Evolutionary conservation across 2,113 vertebrate genomes (phyloP).

Genomic region (Ptyas mucosa): DNA sequence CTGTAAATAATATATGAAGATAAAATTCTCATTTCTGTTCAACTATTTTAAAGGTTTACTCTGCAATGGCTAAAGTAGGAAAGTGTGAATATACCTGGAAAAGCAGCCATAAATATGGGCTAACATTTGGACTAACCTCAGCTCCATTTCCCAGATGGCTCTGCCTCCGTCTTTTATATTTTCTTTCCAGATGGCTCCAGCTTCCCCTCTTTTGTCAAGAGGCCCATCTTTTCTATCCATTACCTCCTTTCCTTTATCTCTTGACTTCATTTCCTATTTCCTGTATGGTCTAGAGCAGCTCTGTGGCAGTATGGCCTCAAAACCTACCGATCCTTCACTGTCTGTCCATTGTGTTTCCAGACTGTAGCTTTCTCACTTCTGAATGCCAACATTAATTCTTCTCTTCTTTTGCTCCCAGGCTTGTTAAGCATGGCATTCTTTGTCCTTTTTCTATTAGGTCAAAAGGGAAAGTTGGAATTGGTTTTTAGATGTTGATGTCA

Average conservation of each 20-base stretch:
- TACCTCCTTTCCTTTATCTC: background rate
- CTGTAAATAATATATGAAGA: slow-evolving; percentile 29
- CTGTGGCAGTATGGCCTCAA: background rate
- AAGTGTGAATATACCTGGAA: background rate
- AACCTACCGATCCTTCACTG: background rate
- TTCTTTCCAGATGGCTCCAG: background rate
- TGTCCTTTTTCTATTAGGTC: background rate
- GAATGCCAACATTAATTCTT: background rate
- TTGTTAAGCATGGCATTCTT: background rate
- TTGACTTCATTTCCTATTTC: background rate
- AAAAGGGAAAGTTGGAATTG: background rate
- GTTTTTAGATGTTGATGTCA: background rate
- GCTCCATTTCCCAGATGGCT: background rate
- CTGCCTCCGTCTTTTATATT: background rate
- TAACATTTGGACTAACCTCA: background rate
- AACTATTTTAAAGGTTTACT: slow-evolving; percentile 27
- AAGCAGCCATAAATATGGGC: background rate
- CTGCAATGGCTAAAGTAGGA: background rate
- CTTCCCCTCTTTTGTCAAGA: background rate
- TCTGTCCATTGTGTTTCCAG: background rate
- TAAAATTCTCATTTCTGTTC: slow-evolving; percentile 32
- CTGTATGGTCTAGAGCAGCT: background rate
- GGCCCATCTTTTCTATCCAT: background rate
- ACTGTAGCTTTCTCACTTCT: background rate
- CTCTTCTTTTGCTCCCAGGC: background rate